Conservation (phyloP, 2,888 invertebrate genomes). For the Eristalinus aeneus region DNA sequence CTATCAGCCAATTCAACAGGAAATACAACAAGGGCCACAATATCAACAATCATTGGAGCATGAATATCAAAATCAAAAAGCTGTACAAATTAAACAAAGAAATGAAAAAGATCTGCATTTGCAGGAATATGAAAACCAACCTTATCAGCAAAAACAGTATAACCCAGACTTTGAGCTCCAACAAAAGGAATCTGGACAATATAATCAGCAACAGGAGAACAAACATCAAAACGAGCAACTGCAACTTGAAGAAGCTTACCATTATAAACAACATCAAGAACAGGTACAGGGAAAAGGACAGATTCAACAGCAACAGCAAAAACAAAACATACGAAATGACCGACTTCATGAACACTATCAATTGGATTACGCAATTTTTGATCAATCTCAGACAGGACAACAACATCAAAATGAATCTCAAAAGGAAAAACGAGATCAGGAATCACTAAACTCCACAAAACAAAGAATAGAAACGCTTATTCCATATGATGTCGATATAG, state of each 20-base stretch:
- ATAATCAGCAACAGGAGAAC: background rate
- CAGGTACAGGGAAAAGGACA: conserved; percentile 17
- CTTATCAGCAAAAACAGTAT: conserved; percentile 26
- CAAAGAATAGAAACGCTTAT: conserved; percentile 41
- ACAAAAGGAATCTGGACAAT: background rate
- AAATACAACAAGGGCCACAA: conserved; percentile 2
- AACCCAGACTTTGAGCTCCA: background rate
- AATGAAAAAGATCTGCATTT: background rate
- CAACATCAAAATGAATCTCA: background rate
- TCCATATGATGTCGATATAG: conserved; percentile 81
- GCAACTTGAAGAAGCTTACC: conserved; percentile 3
- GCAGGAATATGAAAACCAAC: conserved; percentile 3
- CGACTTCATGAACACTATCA: background rate
- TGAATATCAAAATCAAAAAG: background rate
- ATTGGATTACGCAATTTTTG: background rate
- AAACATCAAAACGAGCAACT: conserved; percentile 29
- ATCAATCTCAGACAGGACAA: background rate
- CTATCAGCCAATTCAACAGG: conserved; percentile 5
- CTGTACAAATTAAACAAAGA: conserved; percentile 16
- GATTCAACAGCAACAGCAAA: conserved; percentile 74
- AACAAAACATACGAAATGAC: conserved; percentile 45
- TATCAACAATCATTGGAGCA: conserved; percentile 18
- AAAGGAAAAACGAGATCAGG: background rate
- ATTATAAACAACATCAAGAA: conserved; percentile 24
- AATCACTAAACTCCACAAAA: background rate